These are phyloP conservation scores for Recurvirostra avosetta DNA, from an alignment of 2,113 vertebrate species.

Conservation along the genomic window DNA sequence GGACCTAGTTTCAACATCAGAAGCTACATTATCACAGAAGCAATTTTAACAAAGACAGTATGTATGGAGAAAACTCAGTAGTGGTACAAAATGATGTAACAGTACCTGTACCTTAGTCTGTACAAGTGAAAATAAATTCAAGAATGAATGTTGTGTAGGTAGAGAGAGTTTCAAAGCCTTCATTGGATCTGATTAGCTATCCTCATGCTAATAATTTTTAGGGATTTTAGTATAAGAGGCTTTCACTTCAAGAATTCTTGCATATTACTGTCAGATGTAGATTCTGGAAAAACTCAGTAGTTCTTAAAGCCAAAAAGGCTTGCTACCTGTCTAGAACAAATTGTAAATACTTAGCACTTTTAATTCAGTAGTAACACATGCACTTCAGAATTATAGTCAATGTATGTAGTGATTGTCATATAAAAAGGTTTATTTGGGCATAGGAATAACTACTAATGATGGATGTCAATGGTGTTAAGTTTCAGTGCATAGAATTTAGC, in stretches of 20 bases:
- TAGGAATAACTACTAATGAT: conserved; percentile 8
- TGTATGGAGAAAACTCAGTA: neutral
- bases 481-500: neutral
- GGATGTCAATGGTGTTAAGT: conserved; percentile 16
- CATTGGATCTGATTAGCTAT: neutral
- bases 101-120: neutral
- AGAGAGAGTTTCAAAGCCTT: neutral
- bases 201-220: neutral
- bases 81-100: neutral
- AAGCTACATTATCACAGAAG: conserved; percentile 1
- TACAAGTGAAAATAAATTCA: neutral
- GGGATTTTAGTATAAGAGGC: neutral
- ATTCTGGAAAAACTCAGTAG: neutral
- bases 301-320: neutral
- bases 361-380: neutral
- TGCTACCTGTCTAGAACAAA: neutral
- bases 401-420: neutral
- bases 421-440: conserved; percentile 23
- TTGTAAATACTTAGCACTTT: neutral
- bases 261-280: neutral
- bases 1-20: neutral
- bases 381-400: neutral
- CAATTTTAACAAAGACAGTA: neutral
- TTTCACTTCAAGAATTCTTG: neutral
- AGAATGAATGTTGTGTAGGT: neutral